Conservation (phyloP, 2,888 invertebrate genomes). For the Ommatoiulus sabulosus region DNA sequence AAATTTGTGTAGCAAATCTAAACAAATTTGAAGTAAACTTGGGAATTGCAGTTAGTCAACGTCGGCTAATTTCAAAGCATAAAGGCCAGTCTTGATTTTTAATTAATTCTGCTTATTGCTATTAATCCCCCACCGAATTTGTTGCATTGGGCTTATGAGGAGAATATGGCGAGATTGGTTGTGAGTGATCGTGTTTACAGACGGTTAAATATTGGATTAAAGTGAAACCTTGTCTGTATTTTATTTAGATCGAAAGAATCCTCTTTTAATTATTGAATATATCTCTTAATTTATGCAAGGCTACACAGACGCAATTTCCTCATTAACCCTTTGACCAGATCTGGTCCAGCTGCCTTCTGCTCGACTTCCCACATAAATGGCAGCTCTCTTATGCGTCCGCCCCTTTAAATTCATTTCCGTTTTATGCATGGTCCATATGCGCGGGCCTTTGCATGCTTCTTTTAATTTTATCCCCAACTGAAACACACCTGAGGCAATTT, state of each 20-base stretch:
- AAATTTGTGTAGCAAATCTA: neutral
- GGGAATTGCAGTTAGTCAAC: neutral
- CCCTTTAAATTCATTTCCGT: slow-evolving; percentile 19
- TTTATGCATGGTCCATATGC: slow-evolving; percentile 9
- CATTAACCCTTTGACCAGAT: neutral
- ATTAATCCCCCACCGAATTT: neutral
- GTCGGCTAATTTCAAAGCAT: slow-evolving; percentile 5
- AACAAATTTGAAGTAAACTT: neutral
- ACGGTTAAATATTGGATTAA: slow-evolving; percentile 9
- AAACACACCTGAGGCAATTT: slow-evolving; percentile 43
- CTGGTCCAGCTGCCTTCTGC: neutral
- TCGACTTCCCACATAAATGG: neutral
- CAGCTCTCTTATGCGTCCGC: neutral
- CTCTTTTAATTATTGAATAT: neutral
- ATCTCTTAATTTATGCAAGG: slow-evolving; percentile 9
- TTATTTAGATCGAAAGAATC: slow-evolving; percentile 14
- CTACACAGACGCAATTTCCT: neutral
- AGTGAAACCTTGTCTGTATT: neutral
- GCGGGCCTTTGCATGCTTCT: neutral
- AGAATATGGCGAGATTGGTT: neutral
- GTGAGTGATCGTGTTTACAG: neutral
- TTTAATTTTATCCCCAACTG: slow-evolving; percentile 43
- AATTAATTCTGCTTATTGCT: slow-evolving; percentile 21
- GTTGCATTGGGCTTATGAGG: neutral
- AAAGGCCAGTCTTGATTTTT: neutral